Conservation (phyloP, 2,113 vertebrate genomes). For the Gymnogyps californianus region DNA sequence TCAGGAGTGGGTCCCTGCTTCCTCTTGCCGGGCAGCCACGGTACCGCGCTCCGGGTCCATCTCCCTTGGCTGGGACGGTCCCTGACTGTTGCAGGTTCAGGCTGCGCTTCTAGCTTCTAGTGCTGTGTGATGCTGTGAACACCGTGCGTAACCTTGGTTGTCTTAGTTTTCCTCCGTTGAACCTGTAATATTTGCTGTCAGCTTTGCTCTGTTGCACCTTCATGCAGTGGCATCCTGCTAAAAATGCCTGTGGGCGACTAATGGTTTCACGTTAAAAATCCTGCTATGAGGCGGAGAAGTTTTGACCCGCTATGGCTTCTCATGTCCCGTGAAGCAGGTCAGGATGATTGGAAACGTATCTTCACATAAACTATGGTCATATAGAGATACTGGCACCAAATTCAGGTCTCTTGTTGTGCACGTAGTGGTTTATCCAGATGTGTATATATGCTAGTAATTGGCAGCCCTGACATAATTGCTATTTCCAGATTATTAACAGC, state of each 20-base stretch:
- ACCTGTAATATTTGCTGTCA: neutral
- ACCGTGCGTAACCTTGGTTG: rapidly evolving
- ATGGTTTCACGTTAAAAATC: neutral
- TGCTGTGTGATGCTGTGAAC: neutral
- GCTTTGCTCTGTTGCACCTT: neutral
- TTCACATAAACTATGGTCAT: neutral
- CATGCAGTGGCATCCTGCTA: neutral
- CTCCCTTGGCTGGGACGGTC: neutral
- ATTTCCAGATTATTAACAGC: neutral
- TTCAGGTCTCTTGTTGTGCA: neutral
- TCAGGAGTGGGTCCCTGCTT: neutral
- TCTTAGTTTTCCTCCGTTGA: neutral
- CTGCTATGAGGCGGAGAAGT: neutral
- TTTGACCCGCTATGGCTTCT: neutral
- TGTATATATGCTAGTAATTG: neutral
- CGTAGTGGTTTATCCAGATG: neutral
- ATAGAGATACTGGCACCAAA: neutral
- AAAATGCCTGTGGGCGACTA: neutral
- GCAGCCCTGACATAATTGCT: neutral
- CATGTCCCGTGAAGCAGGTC: neutral
- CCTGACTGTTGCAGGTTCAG: neutral
- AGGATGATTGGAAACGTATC: neutral
- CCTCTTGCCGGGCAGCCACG: rapidly evolving
- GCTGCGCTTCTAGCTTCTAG: neutral
- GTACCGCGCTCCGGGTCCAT: rapidly evolving